Percentiles rank a stretch among this genome's conserved stretches.
These are phyloP conservation scores for Falco columbarius DNA, from an alignment of 2,797 vertebrate species.

Conservation along the genomic window DNA sequence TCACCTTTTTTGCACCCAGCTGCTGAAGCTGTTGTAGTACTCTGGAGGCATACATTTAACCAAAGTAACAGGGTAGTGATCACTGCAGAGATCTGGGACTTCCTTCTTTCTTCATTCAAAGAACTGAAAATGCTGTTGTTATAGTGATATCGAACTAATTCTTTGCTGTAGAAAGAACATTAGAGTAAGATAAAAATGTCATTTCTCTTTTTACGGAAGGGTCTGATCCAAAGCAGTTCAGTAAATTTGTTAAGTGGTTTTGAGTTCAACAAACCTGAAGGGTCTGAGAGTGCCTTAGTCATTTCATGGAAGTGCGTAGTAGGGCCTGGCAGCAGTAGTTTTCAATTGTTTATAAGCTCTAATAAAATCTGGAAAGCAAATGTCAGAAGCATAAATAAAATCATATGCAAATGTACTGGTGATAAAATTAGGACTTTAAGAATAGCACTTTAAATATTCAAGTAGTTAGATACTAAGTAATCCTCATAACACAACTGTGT, in stretches of 20 bases:
- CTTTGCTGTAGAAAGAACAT: not conserved
- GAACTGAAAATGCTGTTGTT: conserved; percentile 6
- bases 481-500: not conserved
- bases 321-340: not conserved
- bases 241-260: not conserved
- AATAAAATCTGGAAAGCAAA: conserved; percentile 15
- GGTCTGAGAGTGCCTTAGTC: not conserved
- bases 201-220: not conserved
- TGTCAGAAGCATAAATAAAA: conserved; percentile 21
- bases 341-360: not conserved
- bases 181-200: not conserved
- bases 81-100: not conserved
- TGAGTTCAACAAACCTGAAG: not conserved
- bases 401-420: not conserved
- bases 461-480: not conserved
- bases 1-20: conserved; percentile 41
- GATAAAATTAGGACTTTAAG: conserved; percentile 1
- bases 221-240: not conserved
- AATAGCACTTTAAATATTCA: conserved; percentile 3
- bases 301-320: not conserved
- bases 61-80: conserved; percentile 25
- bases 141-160: not conserved
- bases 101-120: conserved; percentile 14
- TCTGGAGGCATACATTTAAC: conserved; percentile 28
- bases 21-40: conserved; percentile 33